Evolutionary conservation across 1,140 invertebrate species (phyloP).

Genomic region (Apocrypta bakeri): DNA sequence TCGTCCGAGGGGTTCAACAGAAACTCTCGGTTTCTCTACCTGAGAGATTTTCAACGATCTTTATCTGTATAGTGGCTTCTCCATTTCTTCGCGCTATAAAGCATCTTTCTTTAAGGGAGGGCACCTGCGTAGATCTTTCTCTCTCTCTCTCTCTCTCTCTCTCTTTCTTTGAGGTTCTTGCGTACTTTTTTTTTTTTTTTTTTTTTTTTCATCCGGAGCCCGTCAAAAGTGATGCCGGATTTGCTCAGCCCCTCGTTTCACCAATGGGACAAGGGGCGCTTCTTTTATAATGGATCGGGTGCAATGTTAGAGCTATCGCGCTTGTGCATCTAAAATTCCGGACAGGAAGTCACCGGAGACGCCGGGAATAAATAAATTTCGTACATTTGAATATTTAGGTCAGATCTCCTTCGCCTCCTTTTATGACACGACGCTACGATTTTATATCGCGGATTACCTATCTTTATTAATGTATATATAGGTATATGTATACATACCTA

Average conservation of each 20-base stretch:
- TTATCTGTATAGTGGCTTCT: conserved; percentile 21
- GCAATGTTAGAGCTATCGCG: background rate
- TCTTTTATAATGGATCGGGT: background rate
- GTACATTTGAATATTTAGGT: too few species aligned
- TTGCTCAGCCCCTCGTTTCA: background rate
- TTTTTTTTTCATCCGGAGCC: background rate
- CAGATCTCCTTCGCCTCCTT: too few species aligned
- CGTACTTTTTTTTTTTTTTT: too few species aligned
- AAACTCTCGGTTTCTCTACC: conserved; percentile 25
- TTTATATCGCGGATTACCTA: too few species aligned
- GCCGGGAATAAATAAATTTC: too few species aligned
- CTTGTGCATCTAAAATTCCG: background rate
- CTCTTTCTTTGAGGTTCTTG: background rate
- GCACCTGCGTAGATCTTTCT: background rate
- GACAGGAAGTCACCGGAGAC: background rate
- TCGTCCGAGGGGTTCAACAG: background rate
- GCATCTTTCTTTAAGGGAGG: background rate
- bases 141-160: background rate
- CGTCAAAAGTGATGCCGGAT: background rate
- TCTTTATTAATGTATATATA: too few species aligned
- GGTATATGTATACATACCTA: too few species aligned
- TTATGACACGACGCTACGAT: too few species aligned
- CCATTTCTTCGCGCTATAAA: background rate
- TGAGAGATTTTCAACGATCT: conserved; percentile 32
- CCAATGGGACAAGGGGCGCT: background rate